These are phyloP conservation scores for Myxocyprinus asiaticus DNA, from an alignment of 2,113 vertebrate genomes.

Conservation along the genomic window DNA sequence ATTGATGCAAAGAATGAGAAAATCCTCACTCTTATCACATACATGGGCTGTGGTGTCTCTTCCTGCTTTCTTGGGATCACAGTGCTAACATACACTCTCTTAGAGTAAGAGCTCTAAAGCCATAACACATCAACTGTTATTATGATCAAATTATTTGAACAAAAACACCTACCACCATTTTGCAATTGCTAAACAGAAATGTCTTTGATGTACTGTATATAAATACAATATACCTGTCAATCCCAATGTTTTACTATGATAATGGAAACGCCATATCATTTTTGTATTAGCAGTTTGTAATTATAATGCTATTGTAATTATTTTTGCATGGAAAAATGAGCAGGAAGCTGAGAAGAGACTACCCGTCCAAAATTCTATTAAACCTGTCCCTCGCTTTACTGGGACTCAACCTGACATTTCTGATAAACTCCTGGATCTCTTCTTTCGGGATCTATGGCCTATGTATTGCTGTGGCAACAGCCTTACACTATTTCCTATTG, in stretches of 20 bases:
- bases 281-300: too few relatives aligned
- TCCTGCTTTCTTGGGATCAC: constrained; percentile 85
- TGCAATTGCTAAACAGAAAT: not conserved
- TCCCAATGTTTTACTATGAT: too few relatives aligned
- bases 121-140: not conserved
- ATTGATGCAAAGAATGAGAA: constrained; percentile 68
- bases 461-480: constrained; percentile 71
- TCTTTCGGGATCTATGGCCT: constrained; percentile 71
- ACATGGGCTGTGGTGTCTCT: constrained; percentile 83
- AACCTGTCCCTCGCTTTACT: constrained; percentile 82
- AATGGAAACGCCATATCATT: too few relatives aligned
- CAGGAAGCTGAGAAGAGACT: constrained; percentile 84
- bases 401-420: constrained; percentile 83
- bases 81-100: constrained; percentile 79
- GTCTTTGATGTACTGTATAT: not conserved
- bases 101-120: constrained; percentile 78
- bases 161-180: not conserved
- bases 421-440: constrained; percentile 84
- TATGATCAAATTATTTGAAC: not conserved
- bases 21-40: constrained; percentile 82
- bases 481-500: constrained; percentile 87
- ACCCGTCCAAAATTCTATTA: constrained; percentile 88
- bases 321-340: too few relatives aligned
- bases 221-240: not conserved
- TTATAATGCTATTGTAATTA: too few relatives aligned